Evolutionary conservation across 2,888 invertebrate species (phyloP), one percentile per base, ranked within the genome.

Genomic region (Heliconius ismenius): DNA sequence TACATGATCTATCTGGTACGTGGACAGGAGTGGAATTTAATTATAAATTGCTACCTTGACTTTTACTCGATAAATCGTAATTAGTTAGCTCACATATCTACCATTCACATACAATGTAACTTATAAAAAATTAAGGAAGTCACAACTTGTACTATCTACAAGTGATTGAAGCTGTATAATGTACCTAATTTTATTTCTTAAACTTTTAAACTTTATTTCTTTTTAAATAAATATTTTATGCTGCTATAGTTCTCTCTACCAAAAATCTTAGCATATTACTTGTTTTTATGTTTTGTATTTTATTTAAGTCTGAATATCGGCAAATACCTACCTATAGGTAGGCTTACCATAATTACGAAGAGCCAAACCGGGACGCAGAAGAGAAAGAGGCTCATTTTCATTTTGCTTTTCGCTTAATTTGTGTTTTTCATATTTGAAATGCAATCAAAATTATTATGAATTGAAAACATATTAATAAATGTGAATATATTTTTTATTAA

Each of bases 61-160:
- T 67, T 67, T 67, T 39, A 24, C 39, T 67, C 11, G 13, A 39
- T 39, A 39, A 67, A 26, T 32, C 21, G 9, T 21, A 64, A 28
- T 28, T 64, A 18, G 9, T 64, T 28, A 63, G 15, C 63, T 15
- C 15, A 15, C 9, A 32, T 58, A 32, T 32, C 32, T 32, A 32
- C 32, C 49, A 49, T 6, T 18, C 18, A 18, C 63, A 64, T 39
- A 15, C 15, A 24, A 13, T 24, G 39, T 67, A n/a, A 67, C 7
- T 24, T 39, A 67, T 13, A 67, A 39, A 65, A 62, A 67, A 15
- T 24, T 39, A 67, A 67, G 65, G 65, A 67, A 67, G 24, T 67
- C 24, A 24, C 39, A 32, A 32, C 7, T 67, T 67, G 2, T 11
- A 32, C n/a, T 39, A 39, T 39, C 65, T n/a, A 7, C 10, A 32